phyloP scores from a whole-genome alignment of 2,888 invertebrate species.

The Cosmia trapezina region DNA sequence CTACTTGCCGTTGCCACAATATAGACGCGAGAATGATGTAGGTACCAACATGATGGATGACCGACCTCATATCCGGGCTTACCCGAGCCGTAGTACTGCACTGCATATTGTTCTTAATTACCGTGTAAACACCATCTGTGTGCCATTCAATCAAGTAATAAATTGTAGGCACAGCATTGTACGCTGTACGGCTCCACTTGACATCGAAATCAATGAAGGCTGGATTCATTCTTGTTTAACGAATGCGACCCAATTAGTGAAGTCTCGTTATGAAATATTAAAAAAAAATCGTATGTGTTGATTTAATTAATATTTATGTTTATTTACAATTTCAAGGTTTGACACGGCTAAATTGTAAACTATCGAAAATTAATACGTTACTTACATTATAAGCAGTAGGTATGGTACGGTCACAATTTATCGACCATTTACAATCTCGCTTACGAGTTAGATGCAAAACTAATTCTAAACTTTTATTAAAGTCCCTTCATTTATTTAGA shows the following conservation, averaged over 20 bases:
- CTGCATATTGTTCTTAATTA: constrained; percentile 59
- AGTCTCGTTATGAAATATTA: constrained; percentile 68
- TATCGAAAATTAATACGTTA: too few species aligned
- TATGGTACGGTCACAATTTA: too few species aligned
- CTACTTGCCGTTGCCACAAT: constrained; percentile 3
- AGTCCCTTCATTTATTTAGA: too few species aligned
- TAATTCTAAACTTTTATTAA: too few species aligned
- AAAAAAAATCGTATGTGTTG: constrained; percentile 62
- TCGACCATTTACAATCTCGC: too few species aligned
- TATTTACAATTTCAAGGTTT: too few species aligned
- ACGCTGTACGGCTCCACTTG: constrained; percentile 59
- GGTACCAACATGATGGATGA: constrained; percentile 50
- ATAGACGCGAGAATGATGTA: constrained; percentile 2
- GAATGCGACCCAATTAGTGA: constrained; percentile 68
- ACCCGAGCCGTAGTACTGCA: constrained; percentile 30
- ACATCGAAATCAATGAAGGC: constrained; percentile 64
- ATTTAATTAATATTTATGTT: not conserved
- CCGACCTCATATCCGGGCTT: constrained; percentile 53
- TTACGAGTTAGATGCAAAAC: too few species aligned
- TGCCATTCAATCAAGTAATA: constrained; percentile 59
- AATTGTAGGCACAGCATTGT: constrained; percentile 40
- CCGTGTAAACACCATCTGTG: constrained; percentile 61
- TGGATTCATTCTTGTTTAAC: constrained; percentile 62
- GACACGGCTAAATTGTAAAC: too few species aligned
- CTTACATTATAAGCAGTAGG: too few species aligned